These are phyloP conservation scores for Mythimna albipuncta DNA, from an alignment of 2,888 invertebrate species.

Conservation along the genomic window DNA sequence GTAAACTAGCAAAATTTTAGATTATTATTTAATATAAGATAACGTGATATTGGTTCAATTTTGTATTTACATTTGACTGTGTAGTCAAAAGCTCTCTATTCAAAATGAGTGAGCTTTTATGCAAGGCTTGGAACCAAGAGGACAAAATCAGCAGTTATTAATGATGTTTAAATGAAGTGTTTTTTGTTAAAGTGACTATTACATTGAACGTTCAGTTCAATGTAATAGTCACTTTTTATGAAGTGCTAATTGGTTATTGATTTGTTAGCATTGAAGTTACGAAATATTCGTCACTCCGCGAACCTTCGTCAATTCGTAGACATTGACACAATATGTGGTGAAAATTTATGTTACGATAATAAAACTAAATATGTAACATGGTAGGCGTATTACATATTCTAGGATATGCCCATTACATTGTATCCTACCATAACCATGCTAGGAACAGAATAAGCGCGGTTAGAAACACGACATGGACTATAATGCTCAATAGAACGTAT, in stretches of 20 bases:
- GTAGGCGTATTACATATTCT: conserved; percentile 27
- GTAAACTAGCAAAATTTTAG: neutral
- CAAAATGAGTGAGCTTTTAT: neutral
- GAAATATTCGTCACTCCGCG: conserved; percentile 16
- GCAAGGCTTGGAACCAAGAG: too few relatives aligned
- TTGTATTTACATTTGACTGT: neutral
- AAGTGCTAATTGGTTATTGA: conserved; percentile 14
- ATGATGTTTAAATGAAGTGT: too few relatives aligned
- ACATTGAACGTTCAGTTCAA: conserved; percentile 5
- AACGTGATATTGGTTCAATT: neutral
- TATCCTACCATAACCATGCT: too few relatives aligned
- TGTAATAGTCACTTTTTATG: conserved; percentile 8
- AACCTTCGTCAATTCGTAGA: conserved; percentile 28
- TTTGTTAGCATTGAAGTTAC: conserved; percentile 17
- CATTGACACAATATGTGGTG: conserved; percentile 29
- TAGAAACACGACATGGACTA: too few relatives aligned
- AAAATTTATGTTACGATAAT: conserved; percentile 46
- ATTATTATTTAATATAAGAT: neutral
- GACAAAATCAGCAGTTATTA: conserved; percentile 3
- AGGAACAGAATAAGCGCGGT: too few relatives aligned
- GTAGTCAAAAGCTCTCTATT: neutral
- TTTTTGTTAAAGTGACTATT: too few relatives aligned
- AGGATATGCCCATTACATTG: neutral
- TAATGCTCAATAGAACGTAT: too few relatives aligned
- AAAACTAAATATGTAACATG: conserved; percentile 44